Conservation (phyloP, 2,888 invertebrate species). For the Leucozona laternaria region DNA sequence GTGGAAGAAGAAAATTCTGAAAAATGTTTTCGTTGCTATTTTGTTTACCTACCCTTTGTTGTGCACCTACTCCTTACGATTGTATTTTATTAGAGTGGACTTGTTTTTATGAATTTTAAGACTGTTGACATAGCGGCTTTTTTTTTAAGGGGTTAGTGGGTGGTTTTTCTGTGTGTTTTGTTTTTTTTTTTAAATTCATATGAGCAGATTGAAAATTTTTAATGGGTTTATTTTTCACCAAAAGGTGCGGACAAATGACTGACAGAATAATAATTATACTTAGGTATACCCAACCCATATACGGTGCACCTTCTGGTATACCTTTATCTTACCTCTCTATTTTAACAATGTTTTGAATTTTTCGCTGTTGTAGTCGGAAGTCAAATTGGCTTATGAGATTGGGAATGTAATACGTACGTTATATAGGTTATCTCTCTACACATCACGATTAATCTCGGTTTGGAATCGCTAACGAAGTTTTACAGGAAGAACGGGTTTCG, state of each 20-base stretch:
- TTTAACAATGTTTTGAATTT: not conserved
- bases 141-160: constrained; percentile 1
- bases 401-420: no score
- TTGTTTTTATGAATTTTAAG: constrained; percentile 39
- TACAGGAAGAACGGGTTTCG: no score
- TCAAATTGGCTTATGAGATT: no score
- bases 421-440: no score
- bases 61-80: constrained; percentile 8
- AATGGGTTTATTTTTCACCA: constrained; percentile 48
- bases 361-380: no score
- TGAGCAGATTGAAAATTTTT: constrained; percentile 17
- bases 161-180: not conserved
- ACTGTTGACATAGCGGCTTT: constrained; percentile 6
- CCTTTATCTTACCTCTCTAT: not conserved
- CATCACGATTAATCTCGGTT: no score
- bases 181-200: constrained; percentile 5
- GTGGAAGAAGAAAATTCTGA: not conserved
- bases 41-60: constrained; percentile 11
- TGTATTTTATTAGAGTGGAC: constrained; percentile 56
- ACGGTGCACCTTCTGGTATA: not conserved
- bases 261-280: constrained; percentile 3
- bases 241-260: constrained; percentile 4
- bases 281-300: not conserved
- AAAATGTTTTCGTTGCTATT: constrained; percentile 51
- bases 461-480: no score